A percentile compares a stretch with the other conserved stretches of the same genome.
Conservation (phyloP, 2,797 vertebrate species). For the Spheniscus humboldti region DNA sequence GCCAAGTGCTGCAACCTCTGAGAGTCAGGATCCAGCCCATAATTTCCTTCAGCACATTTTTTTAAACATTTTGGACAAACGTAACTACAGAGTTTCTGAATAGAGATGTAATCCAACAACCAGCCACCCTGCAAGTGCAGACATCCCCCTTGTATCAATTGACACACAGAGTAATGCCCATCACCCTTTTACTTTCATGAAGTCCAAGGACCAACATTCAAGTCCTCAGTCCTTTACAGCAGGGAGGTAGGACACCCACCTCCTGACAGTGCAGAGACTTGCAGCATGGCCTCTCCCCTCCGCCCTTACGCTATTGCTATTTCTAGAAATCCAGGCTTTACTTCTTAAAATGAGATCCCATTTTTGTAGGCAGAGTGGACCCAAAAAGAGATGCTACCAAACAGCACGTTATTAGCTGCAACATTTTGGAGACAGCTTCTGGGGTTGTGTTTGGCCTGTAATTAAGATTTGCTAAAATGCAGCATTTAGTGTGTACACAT, state of each 20-base stretch:
- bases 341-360: not conserved
- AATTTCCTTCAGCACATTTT: not conserved
- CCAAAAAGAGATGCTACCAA: not conserved
- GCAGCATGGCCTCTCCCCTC: not conserved
- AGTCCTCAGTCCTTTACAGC: not conserved
- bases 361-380: not conserved
- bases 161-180: not conserved
- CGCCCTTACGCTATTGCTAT: accelerated
- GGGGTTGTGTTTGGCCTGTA: not conserved
- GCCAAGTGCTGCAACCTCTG: not conserved
- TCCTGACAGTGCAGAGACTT: not conserved
- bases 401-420: not conserved
- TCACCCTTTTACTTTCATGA: not conserved
- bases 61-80: not conserved
- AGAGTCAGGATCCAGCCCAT: not conserved
- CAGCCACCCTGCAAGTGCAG: not conserved
- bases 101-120: not conserved
- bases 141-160: accelerated
- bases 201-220: not conserved
- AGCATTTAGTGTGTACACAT: not conserved
- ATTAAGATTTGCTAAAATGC: not conserved
- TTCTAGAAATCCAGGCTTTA: not conserved
- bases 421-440: not conserved
- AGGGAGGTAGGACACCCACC: not conserved
- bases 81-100: not conserved